These are phyloP conservation scores for Gryon sp. DNA, from an alignment of 1,140 invertebrate species.

Conservation along the genomic window DNA sequence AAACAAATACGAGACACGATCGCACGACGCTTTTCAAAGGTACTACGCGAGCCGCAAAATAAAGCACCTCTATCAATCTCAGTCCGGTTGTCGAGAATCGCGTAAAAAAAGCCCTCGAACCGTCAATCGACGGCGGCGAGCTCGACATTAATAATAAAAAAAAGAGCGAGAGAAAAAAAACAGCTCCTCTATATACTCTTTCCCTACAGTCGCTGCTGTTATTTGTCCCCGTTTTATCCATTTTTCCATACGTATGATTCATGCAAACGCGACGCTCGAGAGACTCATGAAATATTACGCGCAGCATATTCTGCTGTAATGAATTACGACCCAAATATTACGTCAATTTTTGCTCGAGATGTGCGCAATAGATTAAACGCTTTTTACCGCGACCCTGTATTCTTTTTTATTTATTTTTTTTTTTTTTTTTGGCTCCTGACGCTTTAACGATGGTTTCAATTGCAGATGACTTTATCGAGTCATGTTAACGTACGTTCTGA, in stretches of 20 bases:
- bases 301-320: conserved; percentile 20
- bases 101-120: conserved; percentile 66
- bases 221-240: conserved; percentile 58
- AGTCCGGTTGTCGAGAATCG: conserved; percentile 58
- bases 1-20: conserved; percentile 74
- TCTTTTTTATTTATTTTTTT: not conserved
- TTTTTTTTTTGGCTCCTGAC: conserved; percentile 1
- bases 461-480: conserved; percentile 10
- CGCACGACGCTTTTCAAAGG: conserved; percentile 67
- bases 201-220: conserved; percentile 44
- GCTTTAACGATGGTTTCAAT: conserved; percentile 19
- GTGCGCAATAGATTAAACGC: conserved; percentile 22
- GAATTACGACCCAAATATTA: conserved; percentile 47
- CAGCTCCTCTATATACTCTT: conserved; percentile 65
- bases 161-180: no score
- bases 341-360: conserved; percentile 37
- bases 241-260: conserved; percentile 41
- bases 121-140: conserved; percentile 68
- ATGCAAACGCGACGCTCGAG: conserved; percentile 30
- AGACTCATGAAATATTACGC: conserved; percentile 52
- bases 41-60: conserved; percentile 67
- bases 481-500: conserved; percentile 15
- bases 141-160: no score
- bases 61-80: conserved; percentile 71
- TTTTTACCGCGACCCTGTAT: not conserved